Conservation (phyloP, 1,140 invertebrate genomes). For the Platorchestia sp. region DNA sequence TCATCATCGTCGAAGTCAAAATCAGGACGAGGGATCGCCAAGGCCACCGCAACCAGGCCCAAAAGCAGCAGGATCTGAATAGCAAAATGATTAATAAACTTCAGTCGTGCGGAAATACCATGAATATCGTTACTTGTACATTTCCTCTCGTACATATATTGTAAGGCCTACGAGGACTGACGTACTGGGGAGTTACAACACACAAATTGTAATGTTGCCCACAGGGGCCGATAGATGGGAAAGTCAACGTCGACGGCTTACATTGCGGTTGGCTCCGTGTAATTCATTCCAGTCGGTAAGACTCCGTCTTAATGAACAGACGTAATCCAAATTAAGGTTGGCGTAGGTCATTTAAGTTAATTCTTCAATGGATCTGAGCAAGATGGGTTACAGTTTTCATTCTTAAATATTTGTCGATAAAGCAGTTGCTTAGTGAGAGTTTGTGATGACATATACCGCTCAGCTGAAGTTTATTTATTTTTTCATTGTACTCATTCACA, state of each 20-base stretch:
- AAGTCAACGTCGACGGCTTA: not conserved
- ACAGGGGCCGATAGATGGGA: not conserved
- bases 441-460: too few relatives aligned
- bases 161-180: not conserved
- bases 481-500: not conserved
- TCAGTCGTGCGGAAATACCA: not conserved
- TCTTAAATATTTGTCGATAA: too few relatives aligned
- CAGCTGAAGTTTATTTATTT: not conserved
- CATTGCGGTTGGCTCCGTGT: not conserved
- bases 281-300: too few relatives aligned
- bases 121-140: not conserved
- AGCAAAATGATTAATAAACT: not conserved
- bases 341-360: too few relatives aligned
- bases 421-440: too few relatives aligned
- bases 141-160: not conserved
- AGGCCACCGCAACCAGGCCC: constrained; percentile 48
- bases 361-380: too few relatives aligned
- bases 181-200: not conserved
- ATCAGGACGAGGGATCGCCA: constrained; percentile 41
- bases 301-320: too few relatives aligned
- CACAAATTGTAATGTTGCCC: not conserved
- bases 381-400: too few relatives aligned
- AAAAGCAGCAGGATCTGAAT: constrained; percentile 49
- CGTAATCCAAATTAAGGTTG: too few relatives aligned
- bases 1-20: constrained; percentile 35